These are phyloP conservation scores for Hydrophis major DNA, from an alignment of 2,797 vertebrate genomes.

Conservation along the genomic window DNA sequence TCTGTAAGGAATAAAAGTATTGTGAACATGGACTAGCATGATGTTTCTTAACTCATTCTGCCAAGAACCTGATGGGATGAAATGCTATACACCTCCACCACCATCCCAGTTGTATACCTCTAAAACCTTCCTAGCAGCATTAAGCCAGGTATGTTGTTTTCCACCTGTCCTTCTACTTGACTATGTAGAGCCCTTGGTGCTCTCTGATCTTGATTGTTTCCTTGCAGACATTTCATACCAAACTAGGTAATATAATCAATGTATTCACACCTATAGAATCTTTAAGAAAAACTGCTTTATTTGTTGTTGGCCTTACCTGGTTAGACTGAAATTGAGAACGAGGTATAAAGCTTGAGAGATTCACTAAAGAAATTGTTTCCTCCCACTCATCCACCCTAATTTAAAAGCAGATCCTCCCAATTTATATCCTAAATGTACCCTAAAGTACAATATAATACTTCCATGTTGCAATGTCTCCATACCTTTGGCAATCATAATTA, in stretches of 20 bases:
- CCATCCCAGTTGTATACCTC: not conserved
- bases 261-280: not conserved
- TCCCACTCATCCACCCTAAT: not conserved
- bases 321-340: not conserved
- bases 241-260: not conserved
- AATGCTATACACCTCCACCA: not conserved
- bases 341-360: not conserved
- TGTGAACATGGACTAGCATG: not conserved
- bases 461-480: not conserved
- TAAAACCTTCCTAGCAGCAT: not conserved
- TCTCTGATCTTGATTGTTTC: not conserved
- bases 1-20: not conserved
- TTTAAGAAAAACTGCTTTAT: not conserved
- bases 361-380: not conserved
- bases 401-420: not conserved
- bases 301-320: not conserved
- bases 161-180: not conserved
- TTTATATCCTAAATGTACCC: not conserved
- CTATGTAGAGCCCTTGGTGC: not conserved
- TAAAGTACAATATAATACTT: not conserved
- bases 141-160: not conserved
- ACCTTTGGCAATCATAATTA: not conserved
- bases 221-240: not conserved
- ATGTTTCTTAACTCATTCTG: slow-evolving; percentile 6
- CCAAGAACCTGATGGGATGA: not conserved